A percentile compares a stretch with the other conserved stretches of the same genome.
Evolutionary conservation across 2,113 vertebrate genomes (phyloP).

Genomic region (Muntiacus muntjak): DNA sequence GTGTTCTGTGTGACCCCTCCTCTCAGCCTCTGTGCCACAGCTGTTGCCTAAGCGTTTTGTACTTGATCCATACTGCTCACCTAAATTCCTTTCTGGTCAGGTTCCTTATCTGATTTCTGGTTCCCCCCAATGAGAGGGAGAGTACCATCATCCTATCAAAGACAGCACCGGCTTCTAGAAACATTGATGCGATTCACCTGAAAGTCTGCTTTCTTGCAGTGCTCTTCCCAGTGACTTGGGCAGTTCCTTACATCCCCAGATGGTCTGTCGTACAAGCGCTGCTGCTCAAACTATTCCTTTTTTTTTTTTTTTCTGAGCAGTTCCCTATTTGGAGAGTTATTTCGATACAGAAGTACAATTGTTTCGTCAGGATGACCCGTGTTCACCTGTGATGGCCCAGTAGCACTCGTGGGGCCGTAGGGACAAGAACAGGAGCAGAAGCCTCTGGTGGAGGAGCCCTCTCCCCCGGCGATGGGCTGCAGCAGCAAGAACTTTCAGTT

Average conservation of each 20-base stretch:
- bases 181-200: constrained; percentile 87
- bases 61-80: neutral
- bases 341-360: neutral
- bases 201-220: constrained; percentile 96
- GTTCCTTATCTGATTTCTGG: constrained; percentile 80
- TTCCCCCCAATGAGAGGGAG: constrained; percentile 89
- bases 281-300: constrained; percentile 88
- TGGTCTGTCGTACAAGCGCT: constrained; percentile 88
- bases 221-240: constrained; percentile 90
- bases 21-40: constrained; percentile 90
- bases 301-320: constrained; percentile 93
- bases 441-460: neutral
- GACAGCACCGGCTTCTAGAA: constrained; percentile 84
- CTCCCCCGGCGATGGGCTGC: accelerated
- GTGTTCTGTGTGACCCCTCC: constrained; percentile 89
- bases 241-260: constrained; percentile 94
- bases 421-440: neutral
- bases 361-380: accelerated
- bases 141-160: constrained; percentile 92
- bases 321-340: constrained; percentile 77
- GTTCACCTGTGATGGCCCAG: neutral
- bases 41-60: constrained; percentile 75
- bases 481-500: accelerated
- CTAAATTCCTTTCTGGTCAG: accelerated
- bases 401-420: accelerated